A percentile compares a stretch with the other conserved stretches of the same genome.
phyloP scores from a whole-genome alignment of 2,113 vertebrate species.

The Thomomys bottae region DNA sequence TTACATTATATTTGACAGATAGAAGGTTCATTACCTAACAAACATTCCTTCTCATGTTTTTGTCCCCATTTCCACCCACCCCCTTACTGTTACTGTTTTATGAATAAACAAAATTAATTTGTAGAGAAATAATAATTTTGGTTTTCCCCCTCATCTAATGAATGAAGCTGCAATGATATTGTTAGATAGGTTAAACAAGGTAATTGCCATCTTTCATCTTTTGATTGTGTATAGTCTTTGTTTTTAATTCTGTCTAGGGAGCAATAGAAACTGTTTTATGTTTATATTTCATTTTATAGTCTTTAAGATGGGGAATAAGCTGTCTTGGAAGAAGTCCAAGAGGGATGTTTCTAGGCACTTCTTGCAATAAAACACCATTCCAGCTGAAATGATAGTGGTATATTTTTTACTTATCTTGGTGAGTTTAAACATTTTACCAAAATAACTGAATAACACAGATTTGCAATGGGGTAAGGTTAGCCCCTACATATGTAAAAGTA shows the following conservation, averaged over 20 bases:
- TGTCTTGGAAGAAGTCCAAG: constrained; percentile 30
- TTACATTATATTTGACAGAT: too few relatives aligned
- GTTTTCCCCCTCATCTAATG: constrained; percentile 21
- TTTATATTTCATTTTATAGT: constrained; percentile 62
- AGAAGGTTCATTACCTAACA: too few relatives aligned
- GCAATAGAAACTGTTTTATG: constrained; percentile 32
- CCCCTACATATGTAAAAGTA: constrained; percentile 32
- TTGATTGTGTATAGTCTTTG: constrained; percentile 25
- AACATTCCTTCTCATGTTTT: too few relatives aligned
- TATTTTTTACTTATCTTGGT: constrained; percentile 53
- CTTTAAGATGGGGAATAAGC: constrained; percentile 61
- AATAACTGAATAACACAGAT: constrained; percentile 37
- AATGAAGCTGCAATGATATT: constrained; percentile 47
- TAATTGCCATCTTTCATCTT: constrained; percentile 5
- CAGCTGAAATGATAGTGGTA: constrained; percentile 45
- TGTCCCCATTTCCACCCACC: too few relatives aligned
- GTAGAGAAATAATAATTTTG: not conserved
- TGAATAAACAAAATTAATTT: constrained; percentile 15
- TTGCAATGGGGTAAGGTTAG: not conserved
- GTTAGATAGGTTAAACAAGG: not conserved
- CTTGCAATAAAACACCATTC: not conserved
- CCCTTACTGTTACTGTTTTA: not conserved
- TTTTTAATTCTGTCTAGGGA: constrained; percentile 61
- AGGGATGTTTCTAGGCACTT: constrained; percentile 25
- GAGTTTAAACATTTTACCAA: constrained; percentile 40